Base-by-base conservation (phyloP, 2,113 vertebrate species). In the Hippocampus guttulatus region DNA sequence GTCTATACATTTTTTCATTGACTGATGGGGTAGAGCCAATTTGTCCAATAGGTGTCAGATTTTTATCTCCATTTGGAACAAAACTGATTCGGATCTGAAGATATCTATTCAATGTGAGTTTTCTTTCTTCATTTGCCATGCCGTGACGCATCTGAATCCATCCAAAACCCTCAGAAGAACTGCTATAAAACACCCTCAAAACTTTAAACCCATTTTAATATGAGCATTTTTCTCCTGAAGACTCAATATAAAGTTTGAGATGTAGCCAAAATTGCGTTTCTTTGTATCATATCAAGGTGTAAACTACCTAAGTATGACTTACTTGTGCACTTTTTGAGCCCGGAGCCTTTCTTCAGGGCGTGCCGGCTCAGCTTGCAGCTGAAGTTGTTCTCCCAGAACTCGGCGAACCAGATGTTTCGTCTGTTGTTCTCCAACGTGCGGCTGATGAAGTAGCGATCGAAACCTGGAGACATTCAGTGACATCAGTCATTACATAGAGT, bases 291-390 rank as follows among this genome's bases (percentile, higher is more conserved):
- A n/a, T 30, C 1, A 7, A 7, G 4, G 10, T 41, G 5, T 20
- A 14, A 21, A 68, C 40, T 71, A 70, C 47, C 72, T 16, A 43
- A 79, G 41, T 79, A 71, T 74, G 9, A 82, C 91, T 89, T 93
- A 96, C 95, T 95, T 75, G 95, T 97, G 89, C 95, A 96, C 75
- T 95, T 96, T 80, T 94, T 94, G 21, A 90, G 77, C 0, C 91
- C 85, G 0, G 92, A 92, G 0, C 91, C 94, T 69, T 92, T 85
- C 68, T 91, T 92, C 81, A 86, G 77, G 16, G 81, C 92, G 2
- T 93, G 93, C 5, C 92, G 89, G 79, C 91, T 95, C 78, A 98
- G 92, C 74, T 93, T 95, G 87, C 96, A 98, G 81, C 88, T 94
- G 85, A 98, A 98, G 84, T 93, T 92, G 79, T 93, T 92, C 84